Percentiles rank a stretch among this genome's conserved stretches.
phyloP scores from a whole-genome alignment of 2,888 invertebrate species.

The Taenaris catops region DNA sequence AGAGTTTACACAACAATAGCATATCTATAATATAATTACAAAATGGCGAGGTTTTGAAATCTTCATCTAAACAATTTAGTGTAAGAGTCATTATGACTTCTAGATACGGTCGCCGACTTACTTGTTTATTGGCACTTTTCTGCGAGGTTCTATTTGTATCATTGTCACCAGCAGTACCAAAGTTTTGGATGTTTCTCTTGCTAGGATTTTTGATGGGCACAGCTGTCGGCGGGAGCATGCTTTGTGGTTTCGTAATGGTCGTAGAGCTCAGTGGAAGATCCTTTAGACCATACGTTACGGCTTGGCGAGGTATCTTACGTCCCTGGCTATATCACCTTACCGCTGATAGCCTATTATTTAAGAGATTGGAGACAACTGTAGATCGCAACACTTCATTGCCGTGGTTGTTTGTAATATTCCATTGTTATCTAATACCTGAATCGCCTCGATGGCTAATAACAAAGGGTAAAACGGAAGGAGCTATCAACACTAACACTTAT shows the following conservation, averaged over 20 bases:
- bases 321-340: slow-evolving; percentile 73
- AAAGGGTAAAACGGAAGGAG: slow-evolving; percentile 81
- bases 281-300: slow-evolving; percentile 74
- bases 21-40: no score
- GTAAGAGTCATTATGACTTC: slow-evolving; percentile 29
- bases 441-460: slow-evolving; percentile 89
- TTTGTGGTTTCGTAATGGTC: slow-evolving; percentile 82
- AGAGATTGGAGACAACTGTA: slow-evolving; percentile 81
- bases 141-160: slow-evolving; percentile 77
- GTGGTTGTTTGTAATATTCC: slow-evolving; percentile 76
- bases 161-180: slow-evolving; percentile 75
- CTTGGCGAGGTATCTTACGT: slow-evolving; percentile 79
- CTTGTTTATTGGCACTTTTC: slow-evolving; percentile 77
- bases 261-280: slow-evolving; percentile 81
- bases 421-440: slow-evolving; percentile 86
- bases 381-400: slow-evolving; percentile 74
- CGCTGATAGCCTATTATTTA: slow-evolving; percentile 79
- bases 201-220: slow-evolving; percentile 80
- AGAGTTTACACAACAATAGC: no score
- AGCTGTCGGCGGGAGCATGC: slow-evolving; percentile 83
- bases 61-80: no score
- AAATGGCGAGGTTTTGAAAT: no score
- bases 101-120: slow-evolving; percentile 83
- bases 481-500: slow-evolving; percentile 82
- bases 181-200: slow-evolving; percentile 80